Evolutionary conservation across 2,888 invertebrate genomes (phyloP).

Genomic region (Andrena hattorfiana): DNA sequence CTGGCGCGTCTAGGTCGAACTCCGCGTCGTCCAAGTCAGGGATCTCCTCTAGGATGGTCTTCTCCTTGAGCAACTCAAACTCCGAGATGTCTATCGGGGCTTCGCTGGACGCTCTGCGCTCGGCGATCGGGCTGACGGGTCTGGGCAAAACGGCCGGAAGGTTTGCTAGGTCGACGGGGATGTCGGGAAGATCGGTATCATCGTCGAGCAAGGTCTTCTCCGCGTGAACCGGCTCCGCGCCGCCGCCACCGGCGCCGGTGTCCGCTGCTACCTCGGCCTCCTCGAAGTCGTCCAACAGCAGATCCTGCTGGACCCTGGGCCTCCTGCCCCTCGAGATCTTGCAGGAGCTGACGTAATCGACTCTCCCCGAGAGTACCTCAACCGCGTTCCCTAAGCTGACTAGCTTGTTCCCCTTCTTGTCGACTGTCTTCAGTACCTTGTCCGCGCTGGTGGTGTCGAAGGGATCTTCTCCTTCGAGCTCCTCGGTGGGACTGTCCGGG

Average conservation of each 20-base stretch:
- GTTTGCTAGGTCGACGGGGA: constrained; percentile 89
- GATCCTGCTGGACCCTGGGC: constrained; percentile 85
- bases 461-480: constrained; percentile 91
- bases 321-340: constrained; percentile 75
- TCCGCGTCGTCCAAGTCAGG: constrained; percentile 82
- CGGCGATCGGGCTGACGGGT: constrained; percentile 72
- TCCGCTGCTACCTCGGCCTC: constrained; percentile 77
- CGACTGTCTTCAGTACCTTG: constrained; percentile 91
- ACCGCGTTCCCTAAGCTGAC: constrained; percentile 95
- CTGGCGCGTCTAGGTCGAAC: constrained; percentile 74
- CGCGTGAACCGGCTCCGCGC: constrained; percentile 74
- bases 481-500: constrained; percentile 93
- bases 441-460: constrained; percentile 96
- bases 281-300: constrained; percentile 88
- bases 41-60: constrained; percentile 81
- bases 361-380: constrained; percentile 93
- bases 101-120: constrained; percentile 48
- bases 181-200: constrained; percentile 89
- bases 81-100: constrained; percentile 84
- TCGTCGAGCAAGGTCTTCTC: constrained; percentile 91
- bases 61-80: constrained; percentile 86
- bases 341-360: constrained; percentile 89
- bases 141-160: constrained; percentile 79
- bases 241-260: too few species aligned
- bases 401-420: constrained; percentile 91